Conservation (phyloP, 1,140 invertebrate species). For the Microplitis demolitor region DNA sequence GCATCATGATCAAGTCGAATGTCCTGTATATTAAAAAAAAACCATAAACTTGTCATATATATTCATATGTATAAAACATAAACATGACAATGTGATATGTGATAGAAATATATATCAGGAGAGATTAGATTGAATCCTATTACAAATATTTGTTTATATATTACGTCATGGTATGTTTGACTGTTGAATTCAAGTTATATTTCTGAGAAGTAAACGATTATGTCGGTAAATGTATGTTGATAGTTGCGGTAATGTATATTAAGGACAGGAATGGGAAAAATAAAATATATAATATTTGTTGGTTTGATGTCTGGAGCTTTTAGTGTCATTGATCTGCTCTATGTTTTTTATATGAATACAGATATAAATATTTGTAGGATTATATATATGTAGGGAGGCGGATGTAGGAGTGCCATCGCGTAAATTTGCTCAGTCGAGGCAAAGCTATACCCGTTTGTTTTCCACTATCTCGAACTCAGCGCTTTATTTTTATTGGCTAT, state of each 20-base stretch:
- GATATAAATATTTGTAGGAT: too few species aligned
- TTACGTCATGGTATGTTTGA: slow-evolving; percentile 1
- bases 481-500: too few species aligned
- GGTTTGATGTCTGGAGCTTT: not conserved
- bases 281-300: not conserved
- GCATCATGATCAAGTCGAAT: not conserved
- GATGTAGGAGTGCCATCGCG: slow-evolving; percentile 20
- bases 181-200: not conserved
- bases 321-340: slow-evolving; percentile 20
- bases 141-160: slow-evolving; percentile 13
- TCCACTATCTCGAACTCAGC: too few species aligned
- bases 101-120: not conserved
- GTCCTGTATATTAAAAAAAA: not conserved
- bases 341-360: too few species aligned
- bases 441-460: too few species aligned
- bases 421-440: slow-evolving; percentile 21
- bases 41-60: too few species aligned
- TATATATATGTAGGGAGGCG: not conserved
- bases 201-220: not conserved
- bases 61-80: too few species aligned
- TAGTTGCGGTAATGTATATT: not conserved
- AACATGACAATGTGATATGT: not conserved
- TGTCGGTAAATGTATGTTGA: not conserved
- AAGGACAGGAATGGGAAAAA: not conserved
- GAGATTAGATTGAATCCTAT: slow-evolving; percentile 7